A percentile compares a stretch with the other conserved stretches of the same genome.
These are phyloP conservation scores for Larimichthys crocea DNA, from an alignment of 2,113 vertebrate species.

Conservation along the genomic window DNA sequence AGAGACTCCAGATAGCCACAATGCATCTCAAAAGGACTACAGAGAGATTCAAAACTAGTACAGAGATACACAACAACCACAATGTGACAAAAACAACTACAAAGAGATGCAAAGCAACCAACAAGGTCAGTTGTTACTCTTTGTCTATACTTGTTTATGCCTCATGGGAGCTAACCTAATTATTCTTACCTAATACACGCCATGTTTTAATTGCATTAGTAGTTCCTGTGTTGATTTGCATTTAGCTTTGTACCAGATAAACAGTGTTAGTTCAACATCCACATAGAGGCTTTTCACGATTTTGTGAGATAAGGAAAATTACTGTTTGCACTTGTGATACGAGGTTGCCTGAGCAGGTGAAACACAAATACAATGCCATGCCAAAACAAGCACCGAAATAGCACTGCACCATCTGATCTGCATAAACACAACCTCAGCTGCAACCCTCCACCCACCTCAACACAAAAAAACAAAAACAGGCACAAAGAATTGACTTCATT, in stretches of 20 bases:
- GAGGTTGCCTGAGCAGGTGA: conserved; percentile 5
- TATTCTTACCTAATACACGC: neutral
- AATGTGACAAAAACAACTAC: neutral
- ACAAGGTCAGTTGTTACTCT: neutral
- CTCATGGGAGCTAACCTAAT: neutral
- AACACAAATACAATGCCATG: neutral
- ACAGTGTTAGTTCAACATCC: neutral
- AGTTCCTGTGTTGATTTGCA: neutral
- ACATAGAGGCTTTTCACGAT: neutral
- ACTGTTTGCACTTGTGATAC: conserved; percentile 4
- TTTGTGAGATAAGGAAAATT: neutral
- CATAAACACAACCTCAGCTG: neutral
- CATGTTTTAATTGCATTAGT: neutral
- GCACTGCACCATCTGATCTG: neutral
- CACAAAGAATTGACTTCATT: neutral
- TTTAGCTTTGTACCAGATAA: neutral
- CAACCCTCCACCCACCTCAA: neutral
- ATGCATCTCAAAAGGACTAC: neutral
- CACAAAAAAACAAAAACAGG: neutral
- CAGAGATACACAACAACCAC: neutral
- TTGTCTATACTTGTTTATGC: neutral
- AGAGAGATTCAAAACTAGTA: neutral
- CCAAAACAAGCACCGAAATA: neutral
- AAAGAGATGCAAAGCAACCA: neutral
- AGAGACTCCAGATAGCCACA: too few relatives aligned